phyloP scores from a whole-genome alignment of 2,113 vertebrate genomes.

The Paramisgurnus dabryanus region DNA sequence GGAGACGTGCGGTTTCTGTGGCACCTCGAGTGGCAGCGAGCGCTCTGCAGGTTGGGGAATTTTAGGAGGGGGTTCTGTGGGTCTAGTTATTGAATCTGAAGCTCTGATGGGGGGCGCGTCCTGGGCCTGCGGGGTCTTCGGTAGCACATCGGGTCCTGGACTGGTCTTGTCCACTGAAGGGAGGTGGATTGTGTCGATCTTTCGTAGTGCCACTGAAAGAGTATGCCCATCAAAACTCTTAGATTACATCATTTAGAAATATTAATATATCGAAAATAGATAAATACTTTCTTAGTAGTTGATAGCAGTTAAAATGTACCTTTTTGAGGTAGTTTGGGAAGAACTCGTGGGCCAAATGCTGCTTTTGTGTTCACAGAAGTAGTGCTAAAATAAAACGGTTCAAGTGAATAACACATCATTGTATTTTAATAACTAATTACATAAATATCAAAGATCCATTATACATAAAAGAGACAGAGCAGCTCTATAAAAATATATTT shows the following conservation, averaged over 20 bases:
- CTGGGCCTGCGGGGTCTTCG: constrained; percentile 49
- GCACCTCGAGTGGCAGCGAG: constrained; percentile 77
- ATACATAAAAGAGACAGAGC: no score
- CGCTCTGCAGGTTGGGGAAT: constrained; percentile 79
- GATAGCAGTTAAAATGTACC: constrained; percentile 64
- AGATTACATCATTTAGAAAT: neutral
- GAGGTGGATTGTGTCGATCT: constrained; percentile 86
- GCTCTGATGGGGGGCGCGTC: constrained; percentile 28
- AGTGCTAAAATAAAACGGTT: constrained; percentile 68
- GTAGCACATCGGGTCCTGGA: constrained; percentile 76
- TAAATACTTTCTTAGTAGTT: no score
- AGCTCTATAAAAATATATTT: no score
- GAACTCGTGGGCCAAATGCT: constrained; percentile 86
- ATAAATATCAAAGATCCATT: no score
- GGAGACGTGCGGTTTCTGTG: constrained; percentile 76
- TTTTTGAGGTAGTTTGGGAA: constrained; percentile 95
- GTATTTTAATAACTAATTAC: no score
- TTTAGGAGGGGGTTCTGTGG: constrained; percentile 75
- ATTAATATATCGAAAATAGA: no score
- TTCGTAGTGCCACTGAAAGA: constrained; percentile 84
- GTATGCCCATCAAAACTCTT: neutral
- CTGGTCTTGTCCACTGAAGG: constrained; percentile 84
- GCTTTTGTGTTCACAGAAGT: constrained; percentile 80
- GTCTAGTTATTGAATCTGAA: constrained; percentile 44
- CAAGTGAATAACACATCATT: neutral